Conservation (phyloP, 1,140 invertebrate species). For the Tribolium castaneum region DNA sequence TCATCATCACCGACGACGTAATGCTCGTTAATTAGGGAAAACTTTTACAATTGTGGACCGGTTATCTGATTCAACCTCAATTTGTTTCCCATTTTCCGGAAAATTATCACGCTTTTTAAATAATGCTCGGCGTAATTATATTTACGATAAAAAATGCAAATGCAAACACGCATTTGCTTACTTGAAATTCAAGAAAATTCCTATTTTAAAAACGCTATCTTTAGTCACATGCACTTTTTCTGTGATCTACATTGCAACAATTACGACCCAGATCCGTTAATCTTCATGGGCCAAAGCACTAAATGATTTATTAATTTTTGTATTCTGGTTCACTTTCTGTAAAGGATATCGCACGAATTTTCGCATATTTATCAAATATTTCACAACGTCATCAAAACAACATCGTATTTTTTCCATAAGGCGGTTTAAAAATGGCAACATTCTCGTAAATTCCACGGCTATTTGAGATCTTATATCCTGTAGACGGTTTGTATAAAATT, state of each 20-base stretch:
- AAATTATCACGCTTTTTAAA: neutral
- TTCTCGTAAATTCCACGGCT: neutral
- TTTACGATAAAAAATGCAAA: too few species aligned
- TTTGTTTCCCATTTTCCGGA: neutral
- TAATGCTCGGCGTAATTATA: neutral
- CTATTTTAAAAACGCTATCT: neutral
- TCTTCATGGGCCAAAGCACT: too few species aligned
- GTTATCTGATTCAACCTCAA: constrained; percentile 10
- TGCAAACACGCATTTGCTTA: neutral
- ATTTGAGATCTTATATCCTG: neutral
- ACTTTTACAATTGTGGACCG: neutral
- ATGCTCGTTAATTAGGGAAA: constrained; percentile 19
- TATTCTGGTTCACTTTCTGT: too few species aligned
- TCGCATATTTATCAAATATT: neutral
- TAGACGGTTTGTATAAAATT: neutral
- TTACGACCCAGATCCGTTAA: too few species aligned
- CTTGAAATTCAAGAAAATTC: neutral
- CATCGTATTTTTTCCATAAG: neutral
- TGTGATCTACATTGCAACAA: too few species aligned
- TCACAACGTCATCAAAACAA: neutral
- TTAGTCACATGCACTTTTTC: neutral
- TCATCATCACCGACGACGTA: constrained; percentile 3
- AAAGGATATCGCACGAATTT: neutral
- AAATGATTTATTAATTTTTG: too few species aligned
- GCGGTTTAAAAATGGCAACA: neutral